Evolutionary conservation across 2,888 invertebrate genomes (phyloP), one percentile per base, ranked within the genome.

Genomic region (Embidobia sp.): DNA sequence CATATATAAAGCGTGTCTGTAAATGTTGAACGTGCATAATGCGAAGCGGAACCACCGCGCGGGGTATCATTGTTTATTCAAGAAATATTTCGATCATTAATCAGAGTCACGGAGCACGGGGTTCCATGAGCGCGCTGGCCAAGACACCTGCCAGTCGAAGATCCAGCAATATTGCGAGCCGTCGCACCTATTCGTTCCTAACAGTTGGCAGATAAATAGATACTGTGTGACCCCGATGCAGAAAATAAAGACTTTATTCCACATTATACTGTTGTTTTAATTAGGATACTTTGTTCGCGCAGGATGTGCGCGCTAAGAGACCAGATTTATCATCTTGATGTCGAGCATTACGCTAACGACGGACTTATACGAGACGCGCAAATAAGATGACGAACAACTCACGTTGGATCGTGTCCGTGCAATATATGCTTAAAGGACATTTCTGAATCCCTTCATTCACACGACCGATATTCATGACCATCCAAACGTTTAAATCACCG

Each of bases 21-120:
- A 77, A 66, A 76, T 79, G 69, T 69, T 73, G 72, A 77, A 55
- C 66, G 55, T 70, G 57, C 72, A 76, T 73, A 51, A 73, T 76
- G 44, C 67, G 35, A 49, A 49, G 64, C 64, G 70, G 37, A 76
- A 70, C 63, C 53, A 40, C 69, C 44, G 53, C 64, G 77, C 80
- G 77, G 78, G 76, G 80, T 83, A 84, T 84, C 85, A 84, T 85
- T 86, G 86, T 87, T 86, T 85, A 85, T 85, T 81, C 83, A 83
- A 85, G 82, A 87, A 86, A 85, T 86, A 87, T 87, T 84, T 83
- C 81, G 81, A 80, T 85, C 85, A 85, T 88, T 86, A 86, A 87
- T 88, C 87, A 86, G 82, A 82, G 82, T 78, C 78, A 79, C 78
- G 76, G 27, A 59, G 77, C 79, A 57, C 77, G 77, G 76, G 70